Evolutionary conservation across 2,888 invertebrate species (phyloP).

Genomic region (Melanotus villosus): DNA sequence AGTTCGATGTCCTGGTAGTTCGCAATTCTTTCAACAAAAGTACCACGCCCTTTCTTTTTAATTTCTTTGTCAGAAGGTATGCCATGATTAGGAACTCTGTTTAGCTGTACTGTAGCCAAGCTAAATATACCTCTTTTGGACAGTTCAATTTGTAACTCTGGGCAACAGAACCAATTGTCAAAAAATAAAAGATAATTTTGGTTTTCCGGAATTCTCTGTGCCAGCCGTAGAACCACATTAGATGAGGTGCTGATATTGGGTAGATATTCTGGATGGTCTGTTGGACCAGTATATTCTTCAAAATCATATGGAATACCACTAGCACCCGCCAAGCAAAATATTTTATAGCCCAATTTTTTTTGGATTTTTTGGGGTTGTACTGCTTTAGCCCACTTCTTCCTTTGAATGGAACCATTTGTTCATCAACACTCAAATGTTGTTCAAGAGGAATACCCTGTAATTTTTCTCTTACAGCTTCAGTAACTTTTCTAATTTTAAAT

Average conservation of each 20-base stretch:
- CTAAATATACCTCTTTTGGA: not conserved
- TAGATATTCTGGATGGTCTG: not conserved
- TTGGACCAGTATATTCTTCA: not conserved
- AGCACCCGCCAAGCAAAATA: not conserved
- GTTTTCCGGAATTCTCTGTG: not conserved
- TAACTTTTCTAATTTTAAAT: not conserved
- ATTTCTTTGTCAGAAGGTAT: constrained; percentile 18
- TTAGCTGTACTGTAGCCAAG: not conserved
- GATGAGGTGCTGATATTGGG: not conserved
- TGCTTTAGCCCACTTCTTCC: not conserved
- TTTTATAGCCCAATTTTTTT: not conserved
- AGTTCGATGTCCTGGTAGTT: not conserved
- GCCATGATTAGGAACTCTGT: not conserved
- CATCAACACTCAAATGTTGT: not conserved
- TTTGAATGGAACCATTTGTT: not conserved
- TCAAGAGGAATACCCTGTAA: not conserved
- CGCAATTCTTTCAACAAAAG: not conserved
- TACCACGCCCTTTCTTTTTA: not conserved
- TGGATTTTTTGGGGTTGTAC: not conserved
- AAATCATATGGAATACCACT: not conserved
- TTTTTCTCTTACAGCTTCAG: not conserved
- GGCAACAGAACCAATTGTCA: not conserved
- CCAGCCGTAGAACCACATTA: not conserved
- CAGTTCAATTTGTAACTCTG: not conserved
- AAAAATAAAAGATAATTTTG: not conserved